Conservation (phyloP, 2,888 invertebrate genomes). For the Augochlorella aurata region DNA sequence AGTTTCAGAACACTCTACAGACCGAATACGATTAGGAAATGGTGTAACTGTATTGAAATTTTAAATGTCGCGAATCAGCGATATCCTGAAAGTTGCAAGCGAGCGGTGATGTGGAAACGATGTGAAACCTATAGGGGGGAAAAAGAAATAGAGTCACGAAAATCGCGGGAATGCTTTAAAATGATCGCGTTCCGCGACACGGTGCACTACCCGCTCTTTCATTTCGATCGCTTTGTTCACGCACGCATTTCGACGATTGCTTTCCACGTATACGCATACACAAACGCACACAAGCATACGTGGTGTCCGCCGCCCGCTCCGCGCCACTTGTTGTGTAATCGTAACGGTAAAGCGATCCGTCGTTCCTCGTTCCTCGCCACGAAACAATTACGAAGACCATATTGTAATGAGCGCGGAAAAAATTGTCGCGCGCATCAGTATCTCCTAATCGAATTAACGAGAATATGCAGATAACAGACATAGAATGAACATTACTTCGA, state of each 20-base stretch:
- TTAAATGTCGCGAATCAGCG: background rate
- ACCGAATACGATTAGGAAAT: background rate
- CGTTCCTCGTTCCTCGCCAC: conserved; percentile 25
- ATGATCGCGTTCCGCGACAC: conserved; percentile 39
- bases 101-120: background rate
- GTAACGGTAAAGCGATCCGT: conserved; percentile 54
- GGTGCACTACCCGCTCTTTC: conserved; percentile 19
- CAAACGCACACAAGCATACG: background rate
- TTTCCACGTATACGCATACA: conserved; percentile 27
- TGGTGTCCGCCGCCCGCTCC: background rate
- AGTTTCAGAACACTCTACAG: too few relatives aligned
- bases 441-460: conserved; percentile 11
- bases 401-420: conserved; percentile 8
- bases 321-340: conserved; percentile 27
- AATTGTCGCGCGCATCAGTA: background rate
- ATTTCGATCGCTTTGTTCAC: conserved; percentile 41
- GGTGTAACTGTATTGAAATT: background rate
- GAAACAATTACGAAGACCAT: conserved; percentile 39
- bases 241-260: conserved; percentile 49
- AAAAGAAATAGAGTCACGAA: conserved; percentile 10
- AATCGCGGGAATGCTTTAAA: conserved; percentile 30
- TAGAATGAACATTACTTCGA: conserved; percentile 32
- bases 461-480: background rate
- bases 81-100: background rate
- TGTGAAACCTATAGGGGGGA: background rate